phyloP scores from a whole-genome alignment of 2,113 vertebrate species.

The Xiphorhynchus elegans region DNA sequence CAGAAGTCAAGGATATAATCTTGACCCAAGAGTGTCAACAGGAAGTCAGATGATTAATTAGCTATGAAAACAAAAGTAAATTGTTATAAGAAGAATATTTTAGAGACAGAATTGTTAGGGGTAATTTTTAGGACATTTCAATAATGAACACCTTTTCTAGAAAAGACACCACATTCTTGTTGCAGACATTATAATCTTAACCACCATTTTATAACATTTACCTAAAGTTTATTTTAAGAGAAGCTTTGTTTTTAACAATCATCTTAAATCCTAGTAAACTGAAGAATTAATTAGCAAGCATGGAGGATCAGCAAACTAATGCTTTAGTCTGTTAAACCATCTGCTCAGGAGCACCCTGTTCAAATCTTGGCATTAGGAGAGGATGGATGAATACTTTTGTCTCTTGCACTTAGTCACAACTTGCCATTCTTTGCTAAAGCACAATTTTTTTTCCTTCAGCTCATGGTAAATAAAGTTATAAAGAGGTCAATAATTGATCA shows the following conservation, averaged over 20 bases:
- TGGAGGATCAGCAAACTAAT: conserved; percentile 79
- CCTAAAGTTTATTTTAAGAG: conserved; percentile 75
- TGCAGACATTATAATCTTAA: conserved; percentile 43
- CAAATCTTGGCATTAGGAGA: conserved; percentile 72
- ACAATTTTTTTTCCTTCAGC: background rate
- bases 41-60: conserved; percentile 39
- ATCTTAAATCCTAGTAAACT: conserved; percentile 79
- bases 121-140: background rate
- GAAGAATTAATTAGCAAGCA: conserved; percentile 82
- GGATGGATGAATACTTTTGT: conserved; percentile 56
- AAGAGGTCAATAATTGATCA: conserved; percentile 37
- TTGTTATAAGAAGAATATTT: conserved; percentile 25
- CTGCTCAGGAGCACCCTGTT: conserved; percentile 75
- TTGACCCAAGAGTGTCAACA: conserved; percentile 17
- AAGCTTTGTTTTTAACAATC: conserved; percentile 78
- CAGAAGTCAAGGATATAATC: conserved; percentile 27
- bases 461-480: conserved; percentile 40
- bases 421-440: conserved; percentile 48
- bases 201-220: conserved; percentile 63
- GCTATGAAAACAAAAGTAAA: conserved; percentile 46
- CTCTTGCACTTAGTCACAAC: conserved; percentile 54
- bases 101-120: background rate
- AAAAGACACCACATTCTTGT: conserved; percentile 1
- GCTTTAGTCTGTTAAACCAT: conserved; percentile 82
- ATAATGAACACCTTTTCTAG: background rate